Percentiles rank a stretch among this genome's conserved stretches.
Conservation (phyloP, 1,140 invertebrate genomes). For the Ceratina japonica region DNA sequence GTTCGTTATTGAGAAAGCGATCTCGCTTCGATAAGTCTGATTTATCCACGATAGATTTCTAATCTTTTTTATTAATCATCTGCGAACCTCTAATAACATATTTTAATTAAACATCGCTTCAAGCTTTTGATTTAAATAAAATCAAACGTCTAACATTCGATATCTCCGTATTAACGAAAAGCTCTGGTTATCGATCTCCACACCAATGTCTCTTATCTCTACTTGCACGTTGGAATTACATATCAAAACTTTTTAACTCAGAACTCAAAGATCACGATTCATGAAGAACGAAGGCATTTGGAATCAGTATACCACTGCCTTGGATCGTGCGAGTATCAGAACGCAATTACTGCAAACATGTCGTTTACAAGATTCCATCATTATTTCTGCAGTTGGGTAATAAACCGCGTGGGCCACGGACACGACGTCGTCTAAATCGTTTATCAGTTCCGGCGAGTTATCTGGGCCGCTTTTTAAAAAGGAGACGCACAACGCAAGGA, state of each 20-base stretch:
- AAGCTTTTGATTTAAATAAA: too few species aligned
- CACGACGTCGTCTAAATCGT: neutral
- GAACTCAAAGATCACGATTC: neutral
- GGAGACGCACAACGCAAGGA: neutral
- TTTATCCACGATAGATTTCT: neutral
- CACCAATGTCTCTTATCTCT: neutral
- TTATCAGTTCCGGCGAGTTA: conserved; percentile 7
- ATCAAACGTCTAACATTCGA: neutral
- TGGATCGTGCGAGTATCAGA: too few species aligned
- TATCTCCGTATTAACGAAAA: too few species aligned
- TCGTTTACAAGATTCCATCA: too few species aligned
- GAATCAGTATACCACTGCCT: too few species aligned
- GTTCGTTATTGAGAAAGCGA: neutral
- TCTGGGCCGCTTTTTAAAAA: neutral
- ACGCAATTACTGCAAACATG: too few species aligned
- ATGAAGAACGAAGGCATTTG: neutral
- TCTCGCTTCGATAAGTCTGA: neutral
- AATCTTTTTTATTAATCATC: too few species aligned
- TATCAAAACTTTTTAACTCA: neutral
- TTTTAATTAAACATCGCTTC: too few species aligned
- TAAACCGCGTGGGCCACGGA: neutral
- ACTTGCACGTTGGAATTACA: neutral
- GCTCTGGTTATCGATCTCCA: neutral
- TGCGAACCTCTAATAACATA: too few species aligned
- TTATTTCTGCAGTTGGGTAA: neutral